A percentile compares a stretch with the other conserved stretches of the same genome.
Conservation (phyloP, 2,888 invertebrate species). For the Cheilosia grossa region DNA sequence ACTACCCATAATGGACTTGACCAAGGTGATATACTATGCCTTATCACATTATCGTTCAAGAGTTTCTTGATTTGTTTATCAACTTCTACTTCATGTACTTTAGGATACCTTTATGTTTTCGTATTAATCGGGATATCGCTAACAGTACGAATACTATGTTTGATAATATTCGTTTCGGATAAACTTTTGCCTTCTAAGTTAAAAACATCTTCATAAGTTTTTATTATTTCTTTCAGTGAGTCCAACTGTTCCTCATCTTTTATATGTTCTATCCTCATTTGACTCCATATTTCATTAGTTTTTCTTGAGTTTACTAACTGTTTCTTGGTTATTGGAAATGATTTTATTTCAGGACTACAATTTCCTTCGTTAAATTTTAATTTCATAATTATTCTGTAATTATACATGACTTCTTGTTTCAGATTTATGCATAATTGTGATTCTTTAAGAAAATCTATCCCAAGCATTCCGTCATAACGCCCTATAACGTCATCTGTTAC, state of each 20-base stretch:
- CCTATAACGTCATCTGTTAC: slow-evolving; percentile 1
- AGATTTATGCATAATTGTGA: not conserved
- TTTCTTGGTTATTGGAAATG: too few relatives aligned
- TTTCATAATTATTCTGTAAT: too few relatives aligned
- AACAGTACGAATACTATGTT: not conserved
- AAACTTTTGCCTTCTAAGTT: slow-evolving; percentile 3
- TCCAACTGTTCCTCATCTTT: not conserved
- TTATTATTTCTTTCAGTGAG: not conserved
- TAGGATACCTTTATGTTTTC: slow-evolving; percentile 22
- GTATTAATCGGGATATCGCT: not conserved
- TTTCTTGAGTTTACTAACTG: not conserved
- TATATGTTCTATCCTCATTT: not conserved
- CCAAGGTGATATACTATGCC: slow-evolving; percentile 22
- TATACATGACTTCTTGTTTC: too few relatives aligned
- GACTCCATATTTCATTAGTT: not conserved
- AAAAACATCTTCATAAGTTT: not conserved
- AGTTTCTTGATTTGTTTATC: slow-evolving; percentile 14
- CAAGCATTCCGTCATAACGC: not conserved
- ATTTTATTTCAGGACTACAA: too few relatives aligned
- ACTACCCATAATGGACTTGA: slow-evolving; percentile 9
- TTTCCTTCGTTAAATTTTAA: too few relatives aligned
- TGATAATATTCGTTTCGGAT: not conserved
- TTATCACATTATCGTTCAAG: slow-evolving; percentile 11
- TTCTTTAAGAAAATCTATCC: slow-evolving; percentile 4
- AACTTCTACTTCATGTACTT: slow-evolving; percentile 4